Base-by-base conservation (phyloP, 1,140 invertebrate genomes). In the Camponotus pennsylvanicus region DNA sequence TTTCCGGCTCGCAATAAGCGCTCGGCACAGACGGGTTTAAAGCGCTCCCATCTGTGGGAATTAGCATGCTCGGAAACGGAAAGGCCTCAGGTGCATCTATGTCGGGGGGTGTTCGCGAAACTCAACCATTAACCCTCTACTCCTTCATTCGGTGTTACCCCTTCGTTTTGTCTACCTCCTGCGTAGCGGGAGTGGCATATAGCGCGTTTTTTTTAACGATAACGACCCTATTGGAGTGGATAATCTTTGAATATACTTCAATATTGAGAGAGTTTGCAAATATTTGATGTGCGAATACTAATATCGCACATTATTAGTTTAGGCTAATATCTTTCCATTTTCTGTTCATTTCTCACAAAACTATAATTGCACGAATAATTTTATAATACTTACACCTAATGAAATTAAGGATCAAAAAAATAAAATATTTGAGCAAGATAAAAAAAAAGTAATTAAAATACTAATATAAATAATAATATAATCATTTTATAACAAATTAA, bases 11-110 rank as follows among this genome's bases (percentile, higher is more conserved):
- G 82, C 84, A 89, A 89, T 70, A 88, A 86, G 83, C 69, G 77
- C 49, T 75, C 70, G 64, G 77, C 64, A 70, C 86, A 83, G 87
- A 91, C 89, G 85, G 59, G 90, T 88, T 92, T 91, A 91, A 92
- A 92, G 86, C 89, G 55, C 55, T 61, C 86, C 57, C 86, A 80
- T 91, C 85, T 91, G 88, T 88, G 91, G 87, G 88, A 92, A 92
- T 92, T 92, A 92, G 90, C 88, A 61, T 90, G 91, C 76, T 89
- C 73, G 85, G 88, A 69, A 89, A 86, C 87, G 83, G 86, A 70
- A 79, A 76, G 79, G 88, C 71, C 91, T 91, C 91, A 91, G 91
- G 91, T 91, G 91, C 86, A 83, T 86, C 86, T 89, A 86, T 86
- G 83, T 79, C 82, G 80, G 77, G 61, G 80, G 59, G 49, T 84